A percentile compares a stretch with the other conserved stretches of the same genome.
phyloP scores from a whole-genome alignment of 2,797 vertebrate genomes.

The Aphelocoma californica region DNA sequence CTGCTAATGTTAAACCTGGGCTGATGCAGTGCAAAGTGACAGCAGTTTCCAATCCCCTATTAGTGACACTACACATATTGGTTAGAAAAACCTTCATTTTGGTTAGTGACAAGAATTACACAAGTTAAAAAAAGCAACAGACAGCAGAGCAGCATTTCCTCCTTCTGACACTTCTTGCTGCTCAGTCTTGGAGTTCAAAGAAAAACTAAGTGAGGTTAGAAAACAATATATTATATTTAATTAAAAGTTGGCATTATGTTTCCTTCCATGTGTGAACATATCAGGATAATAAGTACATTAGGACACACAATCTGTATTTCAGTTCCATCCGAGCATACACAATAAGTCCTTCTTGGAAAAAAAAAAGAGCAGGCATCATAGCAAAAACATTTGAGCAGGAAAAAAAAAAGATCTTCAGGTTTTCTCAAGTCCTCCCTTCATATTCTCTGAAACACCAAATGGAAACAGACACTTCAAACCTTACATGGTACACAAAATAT shows the following conservation, averaged over 20 bases:
- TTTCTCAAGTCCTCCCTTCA: background rate
- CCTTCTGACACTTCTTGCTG: background rate
- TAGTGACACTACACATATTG: background rate
- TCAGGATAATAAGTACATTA: background rate
- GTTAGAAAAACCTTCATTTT: background rate
- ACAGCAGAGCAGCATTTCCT: background rate
- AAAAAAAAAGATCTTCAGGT: background rate
- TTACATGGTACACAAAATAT: background rate
- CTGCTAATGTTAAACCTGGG: background rate
- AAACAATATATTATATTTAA: slow-evolving; percentile 56
- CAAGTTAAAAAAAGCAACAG: background rate
- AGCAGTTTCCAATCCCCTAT: background rate
- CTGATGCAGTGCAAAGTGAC: background rate
- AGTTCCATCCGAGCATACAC: background rate
- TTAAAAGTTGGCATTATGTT: background rate
- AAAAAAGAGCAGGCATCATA: background rate
- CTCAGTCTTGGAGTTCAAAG: background rate
- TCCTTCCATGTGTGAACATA: slow-evolving; percentile 3
- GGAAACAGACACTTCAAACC: background rate
- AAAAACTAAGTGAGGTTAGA: slow-evolving; percentile 33
- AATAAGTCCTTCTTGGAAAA: background rate
- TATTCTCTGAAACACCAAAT: background rate
- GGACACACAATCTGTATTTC: background rate
- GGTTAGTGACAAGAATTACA: background rate
- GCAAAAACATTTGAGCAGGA: background rate